Evolutionary conservation across 2,113 vertebrate genomes (phyloP), one percentile per base, ranked within the genome.

Genomic region (Misgurnus mizolepis): DNA sequence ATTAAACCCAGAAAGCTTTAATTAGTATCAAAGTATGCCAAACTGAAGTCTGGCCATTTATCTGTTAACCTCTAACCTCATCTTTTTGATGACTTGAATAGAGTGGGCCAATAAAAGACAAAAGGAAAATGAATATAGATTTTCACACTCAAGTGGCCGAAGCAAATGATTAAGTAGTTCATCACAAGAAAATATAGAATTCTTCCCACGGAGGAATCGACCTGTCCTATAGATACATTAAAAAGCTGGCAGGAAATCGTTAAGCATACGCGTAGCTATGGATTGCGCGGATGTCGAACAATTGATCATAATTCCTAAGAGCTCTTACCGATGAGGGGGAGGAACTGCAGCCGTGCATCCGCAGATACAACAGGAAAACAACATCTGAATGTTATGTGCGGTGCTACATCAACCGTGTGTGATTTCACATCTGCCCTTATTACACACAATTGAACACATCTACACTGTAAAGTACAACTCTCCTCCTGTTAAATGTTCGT

Each of bases 231-330:
- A 84, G 85, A 92, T 93, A 93, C 90, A 93, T 89, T 89, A 90
- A 90, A 94, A 90, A 17, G 73, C 75, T 85, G 88, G 88, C 92
- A 93, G 92, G 84, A 92, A 93, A 93, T 94, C 93, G 80, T 92
- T 94, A 83, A 69, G 86, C 86, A 86, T 90, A 91, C 80, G 87
- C 82, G 85, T 47, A 83, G 84, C 83, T 90, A 91, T 90, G 84
- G 91, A 92, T 88, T 72, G 85, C 83, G 88, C 80, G 85, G 82
- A 81, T 85, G 66, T 75, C 27, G 34, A 81, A 85, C 82, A 1
- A 93, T 90, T 91, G 90, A 91, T 91, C 88, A 88, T 84, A 69
- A 70, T 81, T 78, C 85, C 75, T 88, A 67, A 82, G 83, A 80
- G 76, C 34, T 55, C 81, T 41, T 82, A 86, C 79, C 17, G 17